Evolutionary conservation across 2,797 vertebrate species (phyloP).

Genomic region (Pagetopsis macropterus): DNA sequence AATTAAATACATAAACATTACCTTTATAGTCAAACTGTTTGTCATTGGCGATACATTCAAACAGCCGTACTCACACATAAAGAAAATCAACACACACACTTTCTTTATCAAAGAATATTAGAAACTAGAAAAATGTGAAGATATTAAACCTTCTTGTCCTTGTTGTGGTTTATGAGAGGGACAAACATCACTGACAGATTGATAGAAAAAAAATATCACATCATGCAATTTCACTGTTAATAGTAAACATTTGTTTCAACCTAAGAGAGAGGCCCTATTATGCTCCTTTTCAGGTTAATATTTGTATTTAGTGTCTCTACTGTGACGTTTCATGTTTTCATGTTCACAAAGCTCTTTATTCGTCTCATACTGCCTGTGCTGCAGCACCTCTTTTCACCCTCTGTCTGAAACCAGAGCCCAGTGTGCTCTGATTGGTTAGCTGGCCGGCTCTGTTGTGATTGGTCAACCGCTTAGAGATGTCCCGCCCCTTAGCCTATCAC

Average conservation of each 20-base stretch:
- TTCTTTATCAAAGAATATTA: background rate
- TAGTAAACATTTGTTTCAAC: constrained; percentile 11
- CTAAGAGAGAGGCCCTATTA: background rate
- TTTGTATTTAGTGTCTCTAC: too few species aligned
- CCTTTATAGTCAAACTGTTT: constrained; percentile 28
- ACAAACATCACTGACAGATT: background rate
- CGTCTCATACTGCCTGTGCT: too few species aligned
- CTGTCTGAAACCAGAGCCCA: too few species aligned
- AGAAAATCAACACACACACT: background rate
- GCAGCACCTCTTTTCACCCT: too few species aligned
- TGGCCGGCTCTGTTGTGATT: too few species aligned
- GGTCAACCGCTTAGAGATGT: too few species aligned
- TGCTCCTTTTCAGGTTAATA: too few species aligned
- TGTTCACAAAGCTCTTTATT: too few species aligned
- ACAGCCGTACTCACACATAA: constrained; percentile 4
- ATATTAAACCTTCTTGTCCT: constrained; percentile 9
- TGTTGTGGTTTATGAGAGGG: background rate
- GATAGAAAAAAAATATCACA: background rate
- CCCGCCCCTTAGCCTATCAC: too few species aligned
- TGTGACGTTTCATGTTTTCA: too few species aligned
- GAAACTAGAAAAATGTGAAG: background rate
- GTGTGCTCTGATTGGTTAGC: too few species aligned
- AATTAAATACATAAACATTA: constrained; percentile 22
- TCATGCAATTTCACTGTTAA: constrained; percentile 13
- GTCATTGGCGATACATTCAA: constrained; percentile 29